phyloP scores from a whole-genome alignment of 2,797 vertebrate species.

The Galaxias olidus region DNA sequence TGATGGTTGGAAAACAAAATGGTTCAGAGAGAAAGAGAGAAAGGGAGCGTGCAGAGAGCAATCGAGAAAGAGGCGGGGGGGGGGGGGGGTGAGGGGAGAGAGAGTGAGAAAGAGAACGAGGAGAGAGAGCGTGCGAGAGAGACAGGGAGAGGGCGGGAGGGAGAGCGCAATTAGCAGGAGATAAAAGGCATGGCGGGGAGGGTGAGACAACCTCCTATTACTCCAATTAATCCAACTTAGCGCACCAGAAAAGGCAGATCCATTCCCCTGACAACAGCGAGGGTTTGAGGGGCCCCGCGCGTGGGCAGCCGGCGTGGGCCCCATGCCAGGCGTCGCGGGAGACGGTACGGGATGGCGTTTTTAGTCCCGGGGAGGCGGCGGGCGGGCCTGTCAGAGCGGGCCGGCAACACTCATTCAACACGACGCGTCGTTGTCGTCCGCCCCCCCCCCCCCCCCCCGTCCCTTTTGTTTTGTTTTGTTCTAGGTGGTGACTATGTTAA shows the following conservation, averaged over 20 bases:
- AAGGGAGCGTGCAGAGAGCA: slow-evolving; percentile 6
- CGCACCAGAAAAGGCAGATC: slow-evolving; percentile 46
- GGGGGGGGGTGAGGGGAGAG: background rate
- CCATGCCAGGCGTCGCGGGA: slow-evolving; percentile 58
- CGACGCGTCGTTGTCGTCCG: too few species aligned
- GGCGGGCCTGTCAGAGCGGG: slow-evolving; percentile 41
- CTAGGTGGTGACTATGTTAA: slow-evolving; percentile 60
- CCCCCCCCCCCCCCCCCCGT: too few species aligned
- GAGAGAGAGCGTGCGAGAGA: slow-evolving; percentile 20
- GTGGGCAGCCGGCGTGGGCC: slow-evolving; percentile 50
- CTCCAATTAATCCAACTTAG: slow-evolving; percentile 68
- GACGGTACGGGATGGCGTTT: slow-evolving; percentile 62
- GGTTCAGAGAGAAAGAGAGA: slow-evolving; percentile 19
- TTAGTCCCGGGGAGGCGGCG: slow-evolving; percentile 34
- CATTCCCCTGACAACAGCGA: slow-evolving; percentile 63
- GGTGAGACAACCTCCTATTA: slow-evolving; percentile 66
- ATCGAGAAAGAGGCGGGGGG: slow-evolving; percentile 1
- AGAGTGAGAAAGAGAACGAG: slow-evolving; percentile 21
- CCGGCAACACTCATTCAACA: slow-evolving; percentile 63
- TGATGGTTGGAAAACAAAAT: background rate
- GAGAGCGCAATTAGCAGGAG: slow-evolving; percentile 59
- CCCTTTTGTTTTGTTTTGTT: slow-evolving; percentile 67
- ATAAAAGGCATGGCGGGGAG: slow-evolving; percentile 59
- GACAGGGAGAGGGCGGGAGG: slow-evolving; percentile 12
- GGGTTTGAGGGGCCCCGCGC: slow-evolving; percentile 60